These are phyloP conservation scores for Carassius carassius DNA, from an alignment of 2,113 vertebrate genomes.

Conservation along the genomic window DNA sequence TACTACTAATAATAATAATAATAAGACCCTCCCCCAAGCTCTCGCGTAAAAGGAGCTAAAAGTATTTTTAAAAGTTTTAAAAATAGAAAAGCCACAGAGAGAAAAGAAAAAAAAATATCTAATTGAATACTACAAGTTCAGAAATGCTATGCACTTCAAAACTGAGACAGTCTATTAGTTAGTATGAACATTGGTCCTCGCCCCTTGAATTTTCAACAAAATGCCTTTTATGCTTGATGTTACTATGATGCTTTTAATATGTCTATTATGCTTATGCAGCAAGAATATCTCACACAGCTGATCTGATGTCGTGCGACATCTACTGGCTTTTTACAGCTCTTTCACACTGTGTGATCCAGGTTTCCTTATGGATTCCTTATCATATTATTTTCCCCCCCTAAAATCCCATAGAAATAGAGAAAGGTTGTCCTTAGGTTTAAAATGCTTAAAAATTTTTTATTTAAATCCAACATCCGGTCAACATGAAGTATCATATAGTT, in stretches of 20 bases:
- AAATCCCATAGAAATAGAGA: neutral
- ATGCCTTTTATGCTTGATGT: neutral
- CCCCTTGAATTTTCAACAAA: neutral
- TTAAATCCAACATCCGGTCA: neutral
- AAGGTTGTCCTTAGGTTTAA: neutral
- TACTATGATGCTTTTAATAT: neutral
- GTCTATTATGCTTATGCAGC: neutral
- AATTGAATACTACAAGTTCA: neutral
- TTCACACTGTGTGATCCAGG: neutral
- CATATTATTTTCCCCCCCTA: neutral
- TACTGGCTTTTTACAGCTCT: slow-evolving; percentile 13
- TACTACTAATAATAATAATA: no score
- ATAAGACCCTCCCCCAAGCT: no score
- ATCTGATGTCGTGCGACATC: slow-evolving; percentile 35
- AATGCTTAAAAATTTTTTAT: neutral
- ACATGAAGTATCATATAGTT: neutral
- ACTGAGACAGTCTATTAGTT: neutral
- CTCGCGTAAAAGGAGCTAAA: neutral
- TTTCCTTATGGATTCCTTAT: neutral
- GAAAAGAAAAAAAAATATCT: neutral
- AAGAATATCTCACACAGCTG: slow-evolving; percentile 6
- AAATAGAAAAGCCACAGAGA: neutral
- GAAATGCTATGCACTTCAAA: neutral
- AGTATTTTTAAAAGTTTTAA: neutral
- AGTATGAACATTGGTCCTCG: neutral